Evolutionary conservation across 64 coral and sea anemone species (phyloP).

Genomic region (Trachythela sp.): DNA sequence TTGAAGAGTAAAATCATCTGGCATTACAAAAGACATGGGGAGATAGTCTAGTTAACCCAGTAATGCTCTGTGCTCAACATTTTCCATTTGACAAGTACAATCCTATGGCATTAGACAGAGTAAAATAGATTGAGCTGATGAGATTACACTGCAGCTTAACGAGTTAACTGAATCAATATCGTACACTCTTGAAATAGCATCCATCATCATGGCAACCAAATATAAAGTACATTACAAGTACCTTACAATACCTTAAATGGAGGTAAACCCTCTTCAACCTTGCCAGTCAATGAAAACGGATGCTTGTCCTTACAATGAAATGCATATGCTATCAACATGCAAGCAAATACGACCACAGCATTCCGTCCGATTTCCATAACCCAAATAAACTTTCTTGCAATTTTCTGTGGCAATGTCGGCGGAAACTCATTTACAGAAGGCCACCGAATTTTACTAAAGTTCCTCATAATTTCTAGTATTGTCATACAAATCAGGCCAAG

Average conservation of each 20-base stretch:
- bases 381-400: slow-evolving; percentile 77
- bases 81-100: no score
- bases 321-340: slow-evolving; percentile 43
- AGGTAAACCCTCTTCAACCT: slow-evolving; percentile 70
- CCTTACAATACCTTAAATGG: slow-evolving; percentile 90
- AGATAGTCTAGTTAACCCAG: no score
- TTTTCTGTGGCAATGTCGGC: slow-evolving; percentile 34
- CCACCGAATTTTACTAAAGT: slow-evolving; percentile 66
- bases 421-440: slow-evolving; percentile 12
- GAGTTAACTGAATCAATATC: no score
- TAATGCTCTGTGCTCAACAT: no score
- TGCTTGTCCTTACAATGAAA: slow-evolving; percentile 50
- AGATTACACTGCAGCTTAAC: no score
- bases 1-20: no score
- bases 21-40: no score
- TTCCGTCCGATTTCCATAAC: slow-evolving; percentile 72
- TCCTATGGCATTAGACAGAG: no score
- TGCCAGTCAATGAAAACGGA: slow-evolving; percentile 66
- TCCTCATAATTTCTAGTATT: slow-evolving; percentile 53
- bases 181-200: no score
- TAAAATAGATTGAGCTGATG: no score
- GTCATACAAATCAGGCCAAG: slow-evolving; percentile 66
- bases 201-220: no score
- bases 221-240: neutral
- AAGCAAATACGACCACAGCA: slow-evolving; percentile 64